Conservation (phyloP, 1,140 invertebrate species). For the Lerema accius region DNA sequence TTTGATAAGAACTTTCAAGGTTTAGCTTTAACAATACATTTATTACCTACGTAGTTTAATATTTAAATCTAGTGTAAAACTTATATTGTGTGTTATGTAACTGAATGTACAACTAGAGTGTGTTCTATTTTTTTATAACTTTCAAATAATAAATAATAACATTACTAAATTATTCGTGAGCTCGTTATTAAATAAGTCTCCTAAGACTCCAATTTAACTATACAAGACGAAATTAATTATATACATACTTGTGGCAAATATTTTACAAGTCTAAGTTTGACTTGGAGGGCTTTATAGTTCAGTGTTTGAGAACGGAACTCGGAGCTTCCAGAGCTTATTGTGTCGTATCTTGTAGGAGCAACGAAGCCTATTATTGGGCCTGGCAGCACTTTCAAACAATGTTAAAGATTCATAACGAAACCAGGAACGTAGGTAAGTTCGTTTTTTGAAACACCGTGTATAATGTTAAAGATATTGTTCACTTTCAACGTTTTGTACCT, state of each 20-base stretch:
- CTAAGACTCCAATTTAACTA: not conserved
- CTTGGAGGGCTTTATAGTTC: slow-evolving; percentile 5
- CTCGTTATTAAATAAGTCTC: not conserved
- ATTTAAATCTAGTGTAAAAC: too few species aligned
- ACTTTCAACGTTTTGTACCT: not conserved
- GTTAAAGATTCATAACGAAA: not conserved
- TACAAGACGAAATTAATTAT: not conserved
- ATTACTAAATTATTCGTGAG: too few species aligned
- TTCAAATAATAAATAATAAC: too few species aligned
- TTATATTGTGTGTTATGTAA: too few species aligned
- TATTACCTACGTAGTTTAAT: too few species aligned
- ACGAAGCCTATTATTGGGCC: not conserved
- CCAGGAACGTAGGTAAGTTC: not conserved
- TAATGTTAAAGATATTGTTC: not conserved
- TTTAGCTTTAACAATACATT: too few species aligned
- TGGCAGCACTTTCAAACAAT: not conserved
- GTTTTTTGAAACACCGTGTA: not conserved
- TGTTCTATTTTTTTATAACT: too few species aligned
- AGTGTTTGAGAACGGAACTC: slow-evolving; percentile 1
- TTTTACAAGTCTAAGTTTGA: not conserved
- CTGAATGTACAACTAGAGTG: too few species aligned
- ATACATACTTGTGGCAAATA: not conserved
- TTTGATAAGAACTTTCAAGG: too few species aligned
- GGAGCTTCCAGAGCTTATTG: not conserved
- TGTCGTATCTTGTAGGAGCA: slow-evolving; percentile 3